Evolutionary conservation across 2,797 vertebrate species (phyloP).

Genomic region (Danio albolineatus): DNA sequence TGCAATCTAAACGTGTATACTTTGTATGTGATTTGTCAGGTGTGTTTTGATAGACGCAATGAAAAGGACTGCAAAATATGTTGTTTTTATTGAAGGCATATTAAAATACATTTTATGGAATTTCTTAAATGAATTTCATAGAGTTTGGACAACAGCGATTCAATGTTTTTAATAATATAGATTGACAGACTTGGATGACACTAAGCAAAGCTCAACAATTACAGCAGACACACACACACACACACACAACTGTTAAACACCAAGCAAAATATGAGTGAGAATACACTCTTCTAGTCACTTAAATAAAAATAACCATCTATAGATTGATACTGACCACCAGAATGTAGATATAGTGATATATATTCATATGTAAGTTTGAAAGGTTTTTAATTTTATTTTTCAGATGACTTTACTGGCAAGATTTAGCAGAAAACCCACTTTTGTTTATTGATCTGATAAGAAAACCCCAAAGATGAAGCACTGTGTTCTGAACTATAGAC

Average conservation of each 20-base stretch:
- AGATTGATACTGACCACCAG: conserved; percentile 4
- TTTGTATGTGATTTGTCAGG: too few species aligned
- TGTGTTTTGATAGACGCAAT: too few species aligned
- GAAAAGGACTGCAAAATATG: conserved; percentile 13
- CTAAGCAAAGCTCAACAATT: conserved; percentile 11
- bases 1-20: too few species aligned
- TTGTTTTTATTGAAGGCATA: conserved; percentile 5
- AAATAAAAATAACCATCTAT: neutral
- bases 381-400: neutral
- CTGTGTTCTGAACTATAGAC: neutral
- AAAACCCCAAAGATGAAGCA: neutral
- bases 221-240: conserved; percentile 6
- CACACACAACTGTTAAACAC: neutral
- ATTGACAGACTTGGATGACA: neutral
- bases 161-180: neutral
- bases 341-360: neutral
- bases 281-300: neutral
- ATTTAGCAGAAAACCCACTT: neutral
- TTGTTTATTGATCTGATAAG: neutral
- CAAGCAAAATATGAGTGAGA: neutral
- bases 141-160: conserved; percentile 9
- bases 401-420: neutral
- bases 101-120: conserved; percentile 8
- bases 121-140: neutral
- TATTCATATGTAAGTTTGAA: neutral